phyloP scores from a whole-genome alignment of 2,888 invertebrate species.

The Chouioia cunea region DNA sequence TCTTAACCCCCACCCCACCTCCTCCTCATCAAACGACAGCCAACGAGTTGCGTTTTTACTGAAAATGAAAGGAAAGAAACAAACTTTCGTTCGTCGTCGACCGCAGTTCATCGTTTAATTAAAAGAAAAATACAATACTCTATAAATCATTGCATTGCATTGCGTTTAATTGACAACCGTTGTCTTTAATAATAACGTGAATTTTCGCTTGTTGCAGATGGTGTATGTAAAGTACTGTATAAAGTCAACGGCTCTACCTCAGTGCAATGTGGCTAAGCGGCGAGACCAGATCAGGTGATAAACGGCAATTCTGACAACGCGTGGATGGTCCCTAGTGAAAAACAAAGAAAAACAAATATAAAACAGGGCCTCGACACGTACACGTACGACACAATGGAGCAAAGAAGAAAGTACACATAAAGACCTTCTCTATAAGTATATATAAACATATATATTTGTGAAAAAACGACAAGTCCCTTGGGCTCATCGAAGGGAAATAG shows the following conservation, averaged over 20 bases:
- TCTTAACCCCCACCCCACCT: too few relatives aligned
- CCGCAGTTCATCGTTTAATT: too few relatives aligned
- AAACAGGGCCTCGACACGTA: slow-evolving; percentile 45
- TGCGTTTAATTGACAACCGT: background rate
- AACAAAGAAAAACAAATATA: slow-evolving; percentile 48
- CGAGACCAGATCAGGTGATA: slow-evolving; percentile 67
- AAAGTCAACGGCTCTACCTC: slow-evolving; percentile 55
- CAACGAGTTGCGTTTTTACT: too few relatives aligned
- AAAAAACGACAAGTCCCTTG: background rate
- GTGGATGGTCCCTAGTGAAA: slow-evolving; percentile 53
- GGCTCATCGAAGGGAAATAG: background rate
- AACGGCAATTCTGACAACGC: slow-evolving; percentile 64
- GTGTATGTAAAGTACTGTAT: slow-evolving; percentile 57
- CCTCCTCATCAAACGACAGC: too few relatives aligned
- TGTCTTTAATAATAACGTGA: background rate
- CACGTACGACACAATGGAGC: slow-evolving; percentile 21
- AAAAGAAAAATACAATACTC: too few relatives aligned
- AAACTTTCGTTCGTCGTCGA: too few relatives aligned
- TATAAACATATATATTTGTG: too few relatives aligned
- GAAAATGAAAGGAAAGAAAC: too few relatives aligned
- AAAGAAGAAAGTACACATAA: slow-evolving; percentile 43
- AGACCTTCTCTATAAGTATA: slow-evolving; percentile 21
- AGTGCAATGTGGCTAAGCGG: slow-evolving; percentile 65
- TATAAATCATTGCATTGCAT: too few relatives aligned
- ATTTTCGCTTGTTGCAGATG: slow-evolving; percentile 57